These are phyloP conservation scores for Branchipolynoe longqiensis DNA, from an alignment of 2,888 invertebrate species.

Conservation along the genomic window DNA sequence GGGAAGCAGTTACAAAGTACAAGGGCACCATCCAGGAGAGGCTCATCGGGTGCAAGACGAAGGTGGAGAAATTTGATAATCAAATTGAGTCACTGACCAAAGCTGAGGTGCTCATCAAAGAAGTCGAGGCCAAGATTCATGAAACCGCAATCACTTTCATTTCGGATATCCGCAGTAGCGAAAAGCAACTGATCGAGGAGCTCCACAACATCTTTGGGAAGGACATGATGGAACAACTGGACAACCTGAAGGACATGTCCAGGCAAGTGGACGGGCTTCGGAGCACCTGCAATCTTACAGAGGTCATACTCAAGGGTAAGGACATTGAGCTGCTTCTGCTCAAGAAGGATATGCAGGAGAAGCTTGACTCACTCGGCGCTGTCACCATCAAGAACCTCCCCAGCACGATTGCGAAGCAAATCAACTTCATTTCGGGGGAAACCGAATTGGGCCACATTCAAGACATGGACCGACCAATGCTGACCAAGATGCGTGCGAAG, in stretches of 20 bases:
- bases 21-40: conserved; percentile 80
- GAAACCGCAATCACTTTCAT: conserved; percentile 81
- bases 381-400: conserved; percentile 79
- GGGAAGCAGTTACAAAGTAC: conserved; percentile 80
- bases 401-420: conserved; percentile 75
- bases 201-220: conserved; percentile 80
- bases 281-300: conserved; percentile 81
- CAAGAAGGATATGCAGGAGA: conserved; percentile 82
- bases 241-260: conserved; percentile 69
- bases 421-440: conserved; percentile 78
- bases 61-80: conserved; percentile 77
- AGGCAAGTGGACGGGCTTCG: conserved; percentile 77
- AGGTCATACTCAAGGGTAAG: conserved; percentile 81
- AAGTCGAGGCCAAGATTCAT: conserved; percentile 79
- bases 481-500: conserved; percentile 68
- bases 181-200: conserved; percentile 81
- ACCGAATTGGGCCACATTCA: conserved; percentile 79
- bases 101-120: conserved; percentile 79
- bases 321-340: conserved; percentile 82
- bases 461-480: conserved; percentile 76
- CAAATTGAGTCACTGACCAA: conserved; percentile 76
- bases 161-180: conserved; percentile 79
- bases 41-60: conserved; percentile 77
- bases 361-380: conserved; percentile 76
- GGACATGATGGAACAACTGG: conserved; percentile 80